Conservation (phyloP, 2,113 vertebrate genomes). For the Grallaria varia region DNA sequence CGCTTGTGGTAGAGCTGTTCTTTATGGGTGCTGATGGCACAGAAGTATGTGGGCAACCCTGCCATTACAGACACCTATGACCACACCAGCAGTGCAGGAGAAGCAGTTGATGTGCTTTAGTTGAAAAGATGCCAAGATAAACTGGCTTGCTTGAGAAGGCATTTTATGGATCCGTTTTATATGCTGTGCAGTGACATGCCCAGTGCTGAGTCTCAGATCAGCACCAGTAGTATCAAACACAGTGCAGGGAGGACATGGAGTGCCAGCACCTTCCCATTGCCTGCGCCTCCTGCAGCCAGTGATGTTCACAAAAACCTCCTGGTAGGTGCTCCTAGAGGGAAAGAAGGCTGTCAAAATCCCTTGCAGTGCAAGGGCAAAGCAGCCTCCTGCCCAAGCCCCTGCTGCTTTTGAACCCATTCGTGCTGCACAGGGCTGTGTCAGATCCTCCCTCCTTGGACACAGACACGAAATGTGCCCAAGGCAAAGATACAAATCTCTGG, state of each 20-base stretch:
- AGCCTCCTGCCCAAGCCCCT: not conserved
- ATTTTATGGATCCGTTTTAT: not conserved
- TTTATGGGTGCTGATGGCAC: not conserved
- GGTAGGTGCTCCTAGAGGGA: not conserved
- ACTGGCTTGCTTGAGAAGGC: not conserved
- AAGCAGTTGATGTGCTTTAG: not conserved
- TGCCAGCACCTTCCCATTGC: not conserved
- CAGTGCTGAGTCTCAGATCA: not conserved
- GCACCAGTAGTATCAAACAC: not conserved
- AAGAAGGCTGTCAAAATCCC: not conserved
- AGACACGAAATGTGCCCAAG: not conserved
- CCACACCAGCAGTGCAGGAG: not conserved
- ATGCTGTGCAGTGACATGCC: not conserved
- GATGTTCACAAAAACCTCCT: not conserved
- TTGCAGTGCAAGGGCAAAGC: not conserved
- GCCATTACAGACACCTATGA: accelerated
- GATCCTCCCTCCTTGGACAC: not conserved
- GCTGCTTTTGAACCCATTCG: not conserved
- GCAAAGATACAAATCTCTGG: not conserved
- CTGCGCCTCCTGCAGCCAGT: not conserved
- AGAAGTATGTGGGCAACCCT: not conserved
- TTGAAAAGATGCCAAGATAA: not conserved
- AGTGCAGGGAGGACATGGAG: not conserved
- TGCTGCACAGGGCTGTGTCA: not conserved
- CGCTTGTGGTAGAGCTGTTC: not conserved